Conservation (phyloP, 2,113 vertebrate genomes). For the Centrocercus urophasianus region DNA sequence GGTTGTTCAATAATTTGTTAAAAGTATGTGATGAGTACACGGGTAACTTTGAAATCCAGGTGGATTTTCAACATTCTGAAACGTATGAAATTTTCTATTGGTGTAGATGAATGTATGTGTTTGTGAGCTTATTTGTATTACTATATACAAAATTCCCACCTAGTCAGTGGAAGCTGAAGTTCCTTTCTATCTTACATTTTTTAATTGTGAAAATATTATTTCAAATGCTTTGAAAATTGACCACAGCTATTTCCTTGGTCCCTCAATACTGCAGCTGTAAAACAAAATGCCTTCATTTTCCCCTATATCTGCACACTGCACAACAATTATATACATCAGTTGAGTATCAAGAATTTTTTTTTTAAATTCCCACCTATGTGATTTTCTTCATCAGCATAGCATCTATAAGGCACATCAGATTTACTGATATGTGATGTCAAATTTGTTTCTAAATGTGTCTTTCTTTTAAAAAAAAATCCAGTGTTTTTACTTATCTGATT, state of each 20-base stretch:
- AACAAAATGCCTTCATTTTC: background rate
- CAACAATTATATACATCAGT: background rate
- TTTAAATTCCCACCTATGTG: background rate
- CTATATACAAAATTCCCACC: background rate
- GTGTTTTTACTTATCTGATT: background rate
- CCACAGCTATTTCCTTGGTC: background rate
- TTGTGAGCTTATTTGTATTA: background rate
- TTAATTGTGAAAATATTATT: background rate
- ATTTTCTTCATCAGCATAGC: background rate
- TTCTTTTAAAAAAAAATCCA: background rate
- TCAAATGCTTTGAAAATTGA: background rate
- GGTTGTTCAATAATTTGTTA: background rate
- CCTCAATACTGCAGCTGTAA: background rate
- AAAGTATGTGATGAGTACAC: background rate
- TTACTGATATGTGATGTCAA: background rate
- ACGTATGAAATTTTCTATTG: background rate
- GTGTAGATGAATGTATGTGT: background rate
- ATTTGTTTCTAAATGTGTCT: conserved; percentile 5
- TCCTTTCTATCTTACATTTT: background rate
- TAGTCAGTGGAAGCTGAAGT: background rate
- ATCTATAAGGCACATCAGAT: background rate
- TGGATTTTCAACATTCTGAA: background rate
- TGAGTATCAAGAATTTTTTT: background rate
- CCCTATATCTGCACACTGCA: accelerated
- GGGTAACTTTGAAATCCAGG: background rate